Base-by-base conservation (phyloP, 1,140 invertebrate species). In the Homalodisca vitripennis region DNA sequence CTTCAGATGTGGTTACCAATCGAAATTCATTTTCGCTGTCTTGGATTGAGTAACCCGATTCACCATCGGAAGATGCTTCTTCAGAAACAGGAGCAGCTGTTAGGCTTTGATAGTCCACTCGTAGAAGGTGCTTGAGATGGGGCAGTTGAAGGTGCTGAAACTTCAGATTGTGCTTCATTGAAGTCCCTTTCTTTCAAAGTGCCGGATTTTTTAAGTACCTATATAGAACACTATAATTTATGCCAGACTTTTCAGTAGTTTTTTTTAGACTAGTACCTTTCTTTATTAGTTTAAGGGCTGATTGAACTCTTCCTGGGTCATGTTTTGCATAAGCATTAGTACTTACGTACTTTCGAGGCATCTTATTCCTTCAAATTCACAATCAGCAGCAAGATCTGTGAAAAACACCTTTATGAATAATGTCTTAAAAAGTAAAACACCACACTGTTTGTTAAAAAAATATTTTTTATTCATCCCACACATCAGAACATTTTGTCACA, bases 271-370 rank as follows among this genome's bases (percentile, higher is more conserved):
- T 55, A 22, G 22, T 20, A 22, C 51, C 51, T 12, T 55, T 20
- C 51, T 55, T 55, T 14, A 55, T 55, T 55, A 55, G 20, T 55
- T 55, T 10, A 55, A 55, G 51, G 51, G 51, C 51, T 20, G 20
- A 55, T 55, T 55, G 51, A 55, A 55, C 22, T 55, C 22, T 55
- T 24, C 20, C 51, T 55, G 51, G 51, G 22, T 55, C 51, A 55
- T 10, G 51, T 55, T 55, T 24, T 20, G 51, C 10, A 55, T 55
- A 20, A 55, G 10, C 22, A 55, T 22, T 55, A 12, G 10, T 55
- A 55, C 51, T 55, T 24, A 55, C 51, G 51, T 55, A 55, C 51
- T 55, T 55, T 55, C 51, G 51, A 55, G 51, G 51, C 51, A 55
- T 55, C 51, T 55, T 55, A 55, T 22, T 55, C 10, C 51, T 12